Base-by-base conservation (phyloP, 2,888 invertebrate genomes). In the Aphodius granarius region DNA sequence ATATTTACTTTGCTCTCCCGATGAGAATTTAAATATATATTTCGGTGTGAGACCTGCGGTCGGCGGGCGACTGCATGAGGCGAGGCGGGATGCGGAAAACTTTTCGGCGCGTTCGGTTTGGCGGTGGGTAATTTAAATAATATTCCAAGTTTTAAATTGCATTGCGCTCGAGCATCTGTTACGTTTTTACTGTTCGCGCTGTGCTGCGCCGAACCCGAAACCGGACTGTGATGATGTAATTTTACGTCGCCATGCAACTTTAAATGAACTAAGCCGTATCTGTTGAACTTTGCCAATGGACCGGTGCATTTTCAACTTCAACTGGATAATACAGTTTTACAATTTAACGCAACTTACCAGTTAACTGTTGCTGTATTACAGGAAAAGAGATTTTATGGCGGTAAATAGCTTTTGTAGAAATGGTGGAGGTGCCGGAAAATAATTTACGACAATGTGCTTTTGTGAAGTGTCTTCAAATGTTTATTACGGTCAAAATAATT, bases 1-100 rank as follows among this genome's bases (percentile, higher is more conserved):
- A 75, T 77, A 77, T 77, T 77, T 77, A 72, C 63, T 73, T 71
- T 74, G 71, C 62, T 74, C 70, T 73, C 66, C n/a, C 68, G 73
- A 75, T 75, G 72, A 65, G 62, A 75, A 77, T 77, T 70, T 73
- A 71, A 75, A 77, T 72, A 70, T 65, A 71, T 74, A 68, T 72
- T 43, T 73, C 43, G 43, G 43, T 9, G 43, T 43, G 22, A 19
- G 68, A 22, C 68, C 20, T 68, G 21, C 68, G 68, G 22, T 68
- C 68, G 22, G 21, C 22, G 68, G 21, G 22, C 68, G 65, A 19
- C 19, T n/a, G 17, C 65, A 16, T 63, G 65, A n/a, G n/a, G n/a
- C 43, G 43, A 43, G 43, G 43, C 43, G 43, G 43, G 43, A 43
- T 43, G 43, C 43, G 43, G 43, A 43, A 43, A 43, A 43, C 43